Base-by-base conservation (phyloP, 2,888 invertebrate species). In the Ophion costatus region DNA sequence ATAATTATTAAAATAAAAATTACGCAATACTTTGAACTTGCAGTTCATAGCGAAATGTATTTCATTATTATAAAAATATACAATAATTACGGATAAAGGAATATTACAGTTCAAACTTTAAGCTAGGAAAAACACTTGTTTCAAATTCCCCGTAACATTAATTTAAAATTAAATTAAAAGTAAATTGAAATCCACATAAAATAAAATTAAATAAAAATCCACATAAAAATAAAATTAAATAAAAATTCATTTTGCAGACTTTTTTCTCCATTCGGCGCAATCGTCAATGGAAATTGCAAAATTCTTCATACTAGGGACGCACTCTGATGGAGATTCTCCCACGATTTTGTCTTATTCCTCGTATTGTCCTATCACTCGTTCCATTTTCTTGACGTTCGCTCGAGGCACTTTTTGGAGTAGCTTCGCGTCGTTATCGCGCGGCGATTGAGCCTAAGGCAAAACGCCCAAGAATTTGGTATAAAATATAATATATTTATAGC, bases 361-460 rank as follows among this genome's bases (percentile, higher is more conserved):
- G 7, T 76, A 56, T 66, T 29, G 42, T 61, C 76, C 70, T 77
- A 80, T 73, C 66, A 56, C 84, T 66, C 71, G 81, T 78, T 82
- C 75, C 61, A 71, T 82, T 79, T 79, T 79, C 45, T 78, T 78
- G 51, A 74, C 38, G 66, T 82, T 76, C 24, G 70, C 77, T 74
- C 45, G 20, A 59, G 81, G 79, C 82, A 29, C n/a, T 80, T 79
- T 66, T 71, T 42, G 75, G 33, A 75, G 71, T 69, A 75, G 51
- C 51, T 75, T 22, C 66, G 79, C 59, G 75, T 82, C 75, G 79
- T 85, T 82, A 85, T 85, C 79, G 82, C 79, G 29, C 51, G 51
- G 51, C 17, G 66, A 74, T 33, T 64, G 57, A 57, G 71, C 84
- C 84, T 51, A 71, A 57, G 82, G 84, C 84, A 61, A 51, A 71